Evolutionary conservation across 1,140 invertebrate genomes (phyloP).

Genomic region (Zaprionus taronus): DNA sequence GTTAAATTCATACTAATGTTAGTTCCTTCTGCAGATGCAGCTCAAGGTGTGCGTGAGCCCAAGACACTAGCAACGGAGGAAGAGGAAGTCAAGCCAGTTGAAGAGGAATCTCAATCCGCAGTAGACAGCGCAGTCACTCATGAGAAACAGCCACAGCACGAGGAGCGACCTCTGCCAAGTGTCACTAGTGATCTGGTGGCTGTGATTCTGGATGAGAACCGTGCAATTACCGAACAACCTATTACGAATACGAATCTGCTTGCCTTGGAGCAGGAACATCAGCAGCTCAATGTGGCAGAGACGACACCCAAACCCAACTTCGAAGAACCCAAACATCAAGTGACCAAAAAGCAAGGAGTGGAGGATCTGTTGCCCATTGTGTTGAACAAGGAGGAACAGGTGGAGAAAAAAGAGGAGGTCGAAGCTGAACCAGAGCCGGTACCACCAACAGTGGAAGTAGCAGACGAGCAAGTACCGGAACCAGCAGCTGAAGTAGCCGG

Average conservation of each 20-base stretch:
- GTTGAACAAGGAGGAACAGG: constrained; percentile 19
- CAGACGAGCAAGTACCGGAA: not conserved
- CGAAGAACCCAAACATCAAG: constrained; percentile 63
- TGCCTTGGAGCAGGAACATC: constrained; percentile 57
- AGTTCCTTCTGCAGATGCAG: constrained; percentile 2
- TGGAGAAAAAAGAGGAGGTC: constrained; percentile 6
- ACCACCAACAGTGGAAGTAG: not conserved
- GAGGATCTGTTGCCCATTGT: constrained; percentile 54
- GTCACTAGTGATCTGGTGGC: constrained; percentile 63
- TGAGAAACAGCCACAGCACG: not conserved
- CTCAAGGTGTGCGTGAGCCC: constrained; percentile 53
- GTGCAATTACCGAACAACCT: constrained; percentile 66
- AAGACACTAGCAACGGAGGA: constrained; percentile 48
- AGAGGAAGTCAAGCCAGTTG: not conserved
- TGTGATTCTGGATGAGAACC: constrained; percentile 63
- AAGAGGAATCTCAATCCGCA: not conserved
- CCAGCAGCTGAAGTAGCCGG: not conserved
- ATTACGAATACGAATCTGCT: constrained; percentile 59
- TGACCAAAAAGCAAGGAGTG: constrained; percentile 70
- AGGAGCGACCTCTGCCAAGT: constrained; percentile 42
- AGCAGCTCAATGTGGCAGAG: constrained; percentile 9
- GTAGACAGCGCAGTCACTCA: not conserved
- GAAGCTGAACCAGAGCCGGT: constrained; percentile 6
- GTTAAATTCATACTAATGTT: not conserved
- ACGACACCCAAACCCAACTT: constrained; percentile 40